phyloP scores from a whole-genome alignment of 2,797 vertebrate genomes.

The Sebastiscus tertius region DNA sequence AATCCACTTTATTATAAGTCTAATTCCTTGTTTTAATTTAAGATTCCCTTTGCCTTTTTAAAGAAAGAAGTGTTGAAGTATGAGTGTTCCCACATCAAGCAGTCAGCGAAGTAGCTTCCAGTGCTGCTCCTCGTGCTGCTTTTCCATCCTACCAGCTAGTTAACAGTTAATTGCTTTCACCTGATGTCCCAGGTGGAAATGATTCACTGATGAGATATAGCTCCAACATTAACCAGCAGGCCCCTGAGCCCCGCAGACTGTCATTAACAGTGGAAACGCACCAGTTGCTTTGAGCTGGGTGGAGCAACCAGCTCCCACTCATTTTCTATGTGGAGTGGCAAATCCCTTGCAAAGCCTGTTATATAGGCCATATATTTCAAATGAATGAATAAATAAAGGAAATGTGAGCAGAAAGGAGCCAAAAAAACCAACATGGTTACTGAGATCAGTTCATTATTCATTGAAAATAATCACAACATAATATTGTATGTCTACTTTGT shows the following conservation, averaged over 20 bases:
- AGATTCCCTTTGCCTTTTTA: neutral
- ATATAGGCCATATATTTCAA: neutral
- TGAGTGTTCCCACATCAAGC: neutral
- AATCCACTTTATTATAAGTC: neutral
- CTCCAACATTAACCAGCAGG: constrained; percentile 2
- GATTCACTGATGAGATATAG: constrained; percentile 2
- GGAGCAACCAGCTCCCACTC: neutral
- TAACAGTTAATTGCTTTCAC: constrained; percentile 33
- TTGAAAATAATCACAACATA: neutral
- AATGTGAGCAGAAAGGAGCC: neutral
- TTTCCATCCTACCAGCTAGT: neutral
- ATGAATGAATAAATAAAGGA: neutral
- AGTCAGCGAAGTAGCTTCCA: neutral
- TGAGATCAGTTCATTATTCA: neutral
- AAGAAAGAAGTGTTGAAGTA: neutral
- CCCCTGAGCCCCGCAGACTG: neutral
- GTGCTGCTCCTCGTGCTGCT: neutral
- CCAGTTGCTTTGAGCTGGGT: neutral
- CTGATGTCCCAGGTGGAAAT: constrained; percentile 13
- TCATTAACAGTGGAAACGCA: neutral
- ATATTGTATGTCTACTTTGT: neutral
- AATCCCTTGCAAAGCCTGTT: neutral
- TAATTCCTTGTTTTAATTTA: neutral
- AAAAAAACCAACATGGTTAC: neutral
- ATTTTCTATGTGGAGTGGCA: neutral